These are phyloP conservation scores for Anas capensis DNA, from an alignment of 2,797 vertebrate species.

Conservation along the genomic window DNA sequence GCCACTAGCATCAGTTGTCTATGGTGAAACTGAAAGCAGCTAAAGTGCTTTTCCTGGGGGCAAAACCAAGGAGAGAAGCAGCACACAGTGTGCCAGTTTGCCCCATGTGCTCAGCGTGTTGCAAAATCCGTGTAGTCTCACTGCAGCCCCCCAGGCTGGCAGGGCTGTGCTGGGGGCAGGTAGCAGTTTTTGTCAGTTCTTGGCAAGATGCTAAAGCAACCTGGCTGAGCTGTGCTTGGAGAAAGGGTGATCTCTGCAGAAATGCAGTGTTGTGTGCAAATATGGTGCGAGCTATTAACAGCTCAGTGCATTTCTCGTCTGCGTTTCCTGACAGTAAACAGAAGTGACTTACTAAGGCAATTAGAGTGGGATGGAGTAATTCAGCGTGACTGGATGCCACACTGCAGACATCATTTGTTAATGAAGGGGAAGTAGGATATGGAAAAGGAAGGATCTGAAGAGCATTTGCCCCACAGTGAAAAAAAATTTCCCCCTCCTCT, in stretches of 20 bases:
- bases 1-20: neutral
- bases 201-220: neutral
- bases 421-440: neutral
- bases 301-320: conserved; percentile 4
- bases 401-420: neutral
- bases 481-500: neutral
- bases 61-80: neutral
- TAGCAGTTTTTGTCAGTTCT: neutral
- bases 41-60: neutral
- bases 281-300: neutral
- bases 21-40: neutral
- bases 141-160: neutral
- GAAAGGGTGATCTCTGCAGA: neutral
- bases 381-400: neutral
- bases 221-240: neutral
- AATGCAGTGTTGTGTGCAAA: neutral
- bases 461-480: neutral
- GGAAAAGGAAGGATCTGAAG: neutral
- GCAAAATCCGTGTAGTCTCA: rapidly evolving
- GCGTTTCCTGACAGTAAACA: conserved; percentile 29
- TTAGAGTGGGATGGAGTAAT: conserved; percentile 35
- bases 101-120: rapidly evolving
- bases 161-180: neutral
- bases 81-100: neutral
- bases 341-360: conserved; percentile 13